phyloP scores from a whole-genome alignment of 1,140 invertebrate genomes.

The Sitophilus oryzae region DNA sequence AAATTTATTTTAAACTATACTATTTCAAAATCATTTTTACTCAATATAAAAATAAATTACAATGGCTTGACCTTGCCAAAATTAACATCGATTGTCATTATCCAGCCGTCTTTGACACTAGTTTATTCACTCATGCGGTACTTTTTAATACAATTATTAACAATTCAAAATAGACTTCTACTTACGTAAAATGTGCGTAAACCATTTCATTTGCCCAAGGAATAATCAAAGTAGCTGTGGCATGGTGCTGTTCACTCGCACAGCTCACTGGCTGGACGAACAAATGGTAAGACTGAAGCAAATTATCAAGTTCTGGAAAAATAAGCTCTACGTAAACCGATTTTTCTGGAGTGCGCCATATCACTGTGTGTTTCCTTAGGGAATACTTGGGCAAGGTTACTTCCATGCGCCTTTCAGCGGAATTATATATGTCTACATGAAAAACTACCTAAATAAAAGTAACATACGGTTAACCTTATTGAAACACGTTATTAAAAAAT shows the following conservation, averaged over 20 bases:
- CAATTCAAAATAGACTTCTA: no score
- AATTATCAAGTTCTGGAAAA: slow-evolving; percentile 49
- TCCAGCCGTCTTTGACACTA: no score
- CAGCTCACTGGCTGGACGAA: slow-evolving; percentile 51
- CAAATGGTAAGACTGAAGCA: slow-evolving; percentile 56
- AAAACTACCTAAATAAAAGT: slow-evolving; percentile 56
- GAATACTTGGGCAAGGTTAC: slow-evolving; percentile 50
- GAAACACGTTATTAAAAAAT: slow-evolving; percentile 15
- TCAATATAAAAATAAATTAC: no score
- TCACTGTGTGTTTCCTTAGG: slow-evolving; percentile 36
- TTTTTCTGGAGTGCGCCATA: slow-evolving; percentile 50
- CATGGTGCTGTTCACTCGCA: slow-evolving; percentile 47
- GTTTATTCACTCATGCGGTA: no score
- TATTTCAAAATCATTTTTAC: no score
- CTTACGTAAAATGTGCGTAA: slow-evolving; percentile 56
- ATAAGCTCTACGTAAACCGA: slow-evolving; percentile 55
- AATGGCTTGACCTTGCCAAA: no score
- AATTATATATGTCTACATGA: slow-evolving; percentile 59
- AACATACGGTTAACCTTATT: no score
- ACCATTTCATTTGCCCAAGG: slow-evolving; percentile 59
- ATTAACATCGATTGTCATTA: no score
- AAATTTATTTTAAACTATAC: no score
- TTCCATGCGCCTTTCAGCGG: slow-evolving; percentile 49
- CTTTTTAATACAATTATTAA: no score
- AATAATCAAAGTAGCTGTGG: slow-evolving; percentile 55